Percentiles rank a stretch among this genome's conserved stretches.
Evolutionary conservation across 2,888 invertebrate genomes (phyloP).

Genomic region (Brachylomia viminalis): DNA sequence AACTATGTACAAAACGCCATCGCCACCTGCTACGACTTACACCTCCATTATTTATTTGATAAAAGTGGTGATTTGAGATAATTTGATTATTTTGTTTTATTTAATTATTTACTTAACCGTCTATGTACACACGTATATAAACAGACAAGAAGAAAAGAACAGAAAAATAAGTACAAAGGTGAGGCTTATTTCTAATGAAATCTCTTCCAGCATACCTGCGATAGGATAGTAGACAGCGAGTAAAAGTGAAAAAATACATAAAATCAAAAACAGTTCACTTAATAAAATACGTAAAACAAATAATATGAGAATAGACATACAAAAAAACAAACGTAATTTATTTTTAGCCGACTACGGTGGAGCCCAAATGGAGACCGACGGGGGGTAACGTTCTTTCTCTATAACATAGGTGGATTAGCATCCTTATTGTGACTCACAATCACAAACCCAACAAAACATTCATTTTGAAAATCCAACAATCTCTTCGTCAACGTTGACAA

Average conservation of each 20-base stretch:
- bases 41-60: constrained; percentile 5
- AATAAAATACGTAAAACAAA: too few relatives aligned
- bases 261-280: too few relatives aligned
- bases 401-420: neutral
- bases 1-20: neutral
- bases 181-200: too few relatives aligned
- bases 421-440: neutral
- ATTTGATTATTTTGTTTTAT: neutral
- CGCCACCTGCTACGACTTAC: neutral
- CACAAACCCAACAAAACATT: neutral
- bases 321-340: too few relatives aligned
- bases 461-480: neutral
- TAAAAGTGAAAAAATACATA: too few relatives aligned
- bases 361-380: neutral
- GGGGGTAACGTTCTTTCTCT: neutral
- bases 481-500: neutral
- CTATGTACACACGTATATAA: too few relatives aligned
- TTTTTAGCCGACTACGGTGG: neutral
- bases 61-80: neutral
- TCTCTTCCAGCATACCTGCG: too few relatives aligned
- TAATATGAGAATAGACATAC: too few relatives aligned
- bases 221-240: too few relatives aligned
- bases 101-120: too few relatives aligned
- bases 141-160: too few relatives aligned
- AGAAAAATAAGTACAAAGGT: too few relatives aligned